Evolutionary conservation across 2,797 vertebrate genomes (phyloP).

Genomic region (Peromyscus nudipes): DNA sequence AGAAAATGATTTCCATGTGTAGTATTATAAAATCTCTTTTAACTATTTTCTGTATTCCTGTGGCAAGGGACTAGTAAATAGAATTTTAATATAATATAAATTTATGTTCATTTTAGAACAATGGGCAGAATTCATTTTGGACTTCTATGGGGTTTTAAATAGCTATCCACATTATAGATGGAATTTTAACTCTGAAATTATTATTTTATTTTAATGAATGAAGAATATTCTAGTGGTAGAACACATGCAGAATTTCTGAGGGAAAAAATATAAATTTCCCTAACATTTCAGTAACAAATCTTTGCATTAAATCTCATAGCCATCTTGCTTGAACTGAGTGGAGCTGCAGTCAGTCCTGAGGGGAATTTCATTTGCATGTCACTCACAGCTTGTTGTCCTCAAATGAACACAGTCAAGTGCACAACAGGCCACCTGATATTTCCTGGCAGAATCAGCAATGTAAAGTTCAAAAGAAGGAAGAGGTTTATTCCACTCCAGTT

Average conservation of each 20-base stretch:
- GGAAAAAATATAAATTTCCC: slow-evolving; percentile 24
- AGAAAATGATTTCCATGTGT: background rate
- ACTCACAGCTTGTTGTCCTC: slow-evolving; percentile 53
- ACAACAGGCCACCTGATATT: background rate
- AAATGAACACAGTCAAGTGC: slow-evolving; percentile 25
- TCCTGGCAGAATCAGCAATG: slow-evolving; percentile 36
- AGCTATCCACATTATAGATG: background rate
- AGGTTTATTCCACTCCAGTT: background rate
- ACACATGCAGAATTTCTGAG: background rate
- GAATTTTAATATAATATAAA: background rate
- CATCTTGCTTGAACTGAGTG: background rate
- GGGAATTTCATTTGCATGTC: background rate
- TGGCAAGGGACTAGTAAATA: background rate
- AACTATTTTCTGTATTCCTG: slow-evolving; percentile 5
- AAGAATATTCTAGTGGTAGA: slow-evolving; percentile 21
- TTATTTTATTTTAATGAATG: background rate
- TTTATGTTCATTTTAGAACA: slow-evolving; percentile 2
- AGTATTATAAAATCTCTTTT: background rate
- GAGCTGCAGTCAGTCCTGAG: background rate
- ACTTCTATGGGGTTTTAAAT: background rate
- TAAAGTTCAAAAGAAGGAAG: background rate
- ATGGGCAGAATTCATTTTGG: background rate
- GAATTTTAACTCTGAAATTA: background rate
- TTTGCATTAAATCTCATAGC: slow-evolving; percentile 63
- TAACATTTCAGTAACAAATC: background rate